Percentiles rank a stretch among this genome's conserved stretches.
Conservation (phyloP, 2,113 vertebrate genomes). For the Leucoraja erinaceus region DNA sequence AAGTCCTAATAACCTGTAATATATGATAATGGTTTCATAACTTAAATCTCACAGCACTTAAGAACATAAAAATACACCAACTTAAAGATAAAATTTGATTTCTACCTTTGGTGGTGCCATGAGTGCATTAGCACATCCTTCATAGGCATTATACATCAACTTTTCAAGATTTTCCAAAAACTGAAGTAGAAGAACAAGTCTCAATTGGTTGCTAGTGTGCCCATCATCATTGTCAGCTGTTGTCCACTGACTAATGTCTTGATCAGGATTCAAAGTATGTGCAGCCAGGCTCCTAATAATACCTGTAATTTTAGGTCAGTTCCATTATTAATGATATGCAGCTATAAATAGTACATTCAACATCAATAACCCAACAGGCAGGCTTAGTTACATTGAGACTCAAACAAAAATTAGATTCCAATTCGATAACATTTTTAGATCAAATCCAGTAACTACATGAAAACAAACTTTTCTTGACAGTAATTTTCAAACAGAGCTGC, state of each 20-base stretch:
- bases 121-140: slow-evolving; percentile 91
- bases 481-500: background rate
- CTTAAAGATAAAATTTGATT: background rate
- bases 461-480: background rate
- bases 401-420: background rate
- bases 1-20: slow-evolving; percentile 83
- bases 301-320: slow-evolving; percentile 54
- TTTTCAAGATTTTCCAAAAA: slow-evolving; percentile 95
- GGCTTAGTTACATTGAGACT: background rate
- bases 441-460: background rate
- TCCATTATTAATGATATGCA: background rate
- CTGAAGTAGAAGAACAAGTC: slow-evolving; percentile 86
- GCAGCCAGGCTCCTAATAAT: slow-evolving; percentile 93
- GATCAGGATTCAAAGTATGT: slow-evolving; percentile 85
- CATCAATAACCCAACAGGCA: background rate
- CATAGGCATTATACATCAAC: slow-evolving; percentile 97
- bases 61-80: background rate
- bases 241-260: slow-evolving; percentile 87
- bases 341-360: background rate
- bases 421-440: background rate
- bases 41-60: background rate
- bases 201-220: slow-evolving; percentile 86
- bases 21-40: background rate
- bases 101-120: slow-evolving; percentile 89
- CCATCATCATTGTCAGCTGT: slow-evolving; percentile 83